phyloP scores from a whole-genome alignment of 2,113 vertebrate genomes.

The Pachypanchax playfairii region DNA sequence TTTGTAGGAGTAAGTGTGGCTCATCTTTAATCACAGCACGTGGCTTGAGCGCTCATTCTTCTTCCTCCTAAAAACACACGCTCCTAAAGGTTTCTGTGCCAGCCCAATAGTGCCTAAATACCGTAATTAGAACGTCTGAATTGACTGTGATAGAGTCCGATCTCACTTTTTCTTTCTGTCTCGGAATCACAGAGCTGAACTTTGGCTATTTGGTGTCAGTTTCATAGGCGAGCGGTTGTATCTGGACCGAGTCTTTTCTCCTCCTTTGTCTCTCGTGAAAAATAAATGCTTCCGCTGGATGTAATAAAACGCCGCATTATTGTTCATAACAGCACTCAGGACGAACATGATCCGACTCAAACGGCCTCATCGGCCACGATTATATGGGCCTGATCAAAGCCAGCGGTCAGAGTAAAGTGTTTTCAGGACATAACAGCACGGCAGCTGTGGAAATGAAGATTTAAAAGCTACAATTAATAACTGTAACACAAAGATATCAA shows the following conservation, averaged over 20 bases:
- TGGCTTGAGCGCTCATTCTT: slow-evolving; percentile 16
- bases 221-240: slow-evolving; percentile 27
- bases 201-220: slow-evolving; percentile 53
- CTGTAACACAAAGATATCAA: slow-evolving; percentile 72
- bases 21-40: slow-evolving; percentile 39
- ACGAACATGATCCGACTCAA: slow-evolving; percentile 75
- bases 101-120: slow-evolving; percentile 41
- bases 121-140: slow-evolving; percentile 36
- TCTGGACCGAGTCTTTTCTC: slow-evolving; percentile 38
- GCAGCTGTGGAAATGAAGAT: slow-evolving; percentile 79
- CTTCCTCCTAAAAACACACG: slow-evolving; percentile 37
- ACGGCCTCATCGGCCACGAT: slow-evolving; percentile 70
- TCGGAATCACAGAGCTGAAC: slow-evolving; percentile 21
- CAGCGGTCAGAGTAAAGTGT: slow-evolving; percentile 69
- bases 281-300: slow-evolving; percentile 80
- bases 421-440: slow-evolving; percentile 60
- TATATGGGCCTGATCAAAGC: slow-evolving; percentile 76
- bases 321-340: slow-evolving; percentile 76
- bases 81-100: slow-evolving; percentile 41
- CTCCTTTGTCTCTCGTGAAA: slow-evolving; percentile 78
- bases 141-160: slow-evolving; percentile 43
- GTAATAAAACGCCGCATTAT: slow-evolving; percentile 80
- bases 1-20: slow-evolving; percentile 19
- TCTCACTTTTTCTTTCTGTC: slow-evolving; percentile 62
- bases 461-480: slow-evolving; percentile 80